Evolutionary conservation across 2,888 invertebrate species (phyloP), one percentile per base, ranked within the genome.

Genomic region (Laothoe populi): DNA sequence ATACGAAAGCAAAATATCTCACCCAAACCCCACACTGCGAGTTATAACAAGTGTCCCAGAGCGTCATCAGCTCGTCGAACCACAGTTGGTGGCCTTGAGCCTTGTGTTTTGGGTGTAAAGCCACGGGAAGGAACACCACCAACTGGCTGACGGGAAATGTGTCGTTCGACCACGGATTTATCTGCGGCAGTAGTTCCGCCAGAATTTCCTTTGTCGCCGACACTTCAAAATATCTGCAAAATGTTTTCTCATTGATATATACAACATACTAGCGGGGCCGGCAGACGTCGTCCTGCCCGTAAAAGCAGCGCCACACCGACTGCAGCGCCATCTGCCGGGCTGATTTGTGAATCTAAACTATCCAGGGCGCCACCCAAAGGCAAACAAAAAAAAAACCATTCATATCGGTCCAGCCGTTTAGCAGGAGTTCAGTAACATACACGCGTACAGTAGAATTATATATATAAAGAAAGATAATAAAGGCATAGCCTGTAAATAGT

Each of bases 121-220:
- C 88, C 16, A 96, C 94, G 0, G 98, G 98, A 69, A 98, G 88
- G 85, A 98, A 98, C 61, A 95, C 87, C 60, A 96, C 95, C 63
- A 98, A 84, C 75, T 95, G 94, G 66, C 94, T 93, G 63, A 96
- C 87, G 13, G 93, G 85, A 63, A 88, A 94, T 11, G 90, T 90
- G 59, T 93, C 88, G 4, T 88, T 83, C 58, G 94, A 93, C 89
- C 96, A 95, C 0, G 97, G 97, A 77, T 96, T 97, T 60, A 98
- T 87, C 71, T 94, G 94, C 0, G 98, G 98, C 60, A 96, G 93
- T 80, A 97, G 94, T 84, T 97, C 96, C 62, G 96, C 96, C 60
- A 99, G 86, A 77, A 99, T 97, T 87, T 98, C 98, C 84, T 95
- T 94, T 0, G 98, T 98, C 0, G 97, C 95, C 40, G 92, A 93